Base-by-base conservation (phyloP, 2,888 invertebrate species). In the Xestia xanthographa region DNA sequence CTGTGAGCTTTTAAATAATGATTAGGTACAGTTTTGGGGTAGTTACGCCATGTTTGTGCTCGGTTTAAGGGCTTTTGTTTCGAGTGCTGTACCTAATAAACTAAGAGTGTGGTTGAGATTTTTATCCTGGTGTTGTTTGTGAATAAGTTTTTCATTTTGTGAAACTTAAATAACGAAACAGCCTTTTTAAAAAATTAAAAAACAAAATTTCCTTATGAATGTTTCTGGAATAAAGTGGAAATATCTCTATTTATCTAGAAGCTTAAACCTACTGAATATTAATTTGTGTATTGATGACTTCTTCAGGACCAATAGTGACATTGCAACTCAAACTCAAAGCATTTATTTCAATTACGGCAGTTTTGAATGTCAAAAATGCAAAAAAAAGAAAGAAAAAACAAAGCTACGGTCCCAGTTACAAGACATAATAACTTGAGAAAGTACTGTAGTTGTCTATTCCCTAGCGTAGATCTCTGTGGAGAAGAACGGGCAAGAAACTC, bases 1-100 rank as follows among this genome's bases (percentile, higher is more conserved):
- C 81, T 82, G 81, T 73, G 72, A 74, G 86, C 83, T 82, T 86
- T 87, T 85, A 87, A 87, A 87, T 85, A 85, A 87, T 87, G 71
- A 87, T 87, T 87, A 85, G 82, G 75, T 80, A 80, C 82, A 80
- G 76, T 86, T 86, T 87, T 82, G 72, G 73, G 68, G 76, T 80
- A 66, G 74, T 83, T 82, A 79, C 50, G 45, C 56, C 67, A 75
- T 82, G 82, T 85, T 85, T 85, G 79, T 72, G 65, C 66, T 83
- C 67, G n/a, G 76, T 80, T 78, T 70, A 78, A 77, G 71, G 78
- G 72, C 53, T 87, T 71, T 79, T 73, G 66, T 79, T 82, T 78
- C 41, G 50, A 72, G 56, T 65, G 34, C 34, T 77, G n/a, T 77
- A n/a, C n/a, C n/a, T n/a, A 60, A 63, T 84, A 29, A 74, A 66